A percentile compares a stretch with the other conserved stretches of the same genome.
Conservation (phyloP, 1,140 invertebrate species). For the Heliconius hermathena region DNA sequence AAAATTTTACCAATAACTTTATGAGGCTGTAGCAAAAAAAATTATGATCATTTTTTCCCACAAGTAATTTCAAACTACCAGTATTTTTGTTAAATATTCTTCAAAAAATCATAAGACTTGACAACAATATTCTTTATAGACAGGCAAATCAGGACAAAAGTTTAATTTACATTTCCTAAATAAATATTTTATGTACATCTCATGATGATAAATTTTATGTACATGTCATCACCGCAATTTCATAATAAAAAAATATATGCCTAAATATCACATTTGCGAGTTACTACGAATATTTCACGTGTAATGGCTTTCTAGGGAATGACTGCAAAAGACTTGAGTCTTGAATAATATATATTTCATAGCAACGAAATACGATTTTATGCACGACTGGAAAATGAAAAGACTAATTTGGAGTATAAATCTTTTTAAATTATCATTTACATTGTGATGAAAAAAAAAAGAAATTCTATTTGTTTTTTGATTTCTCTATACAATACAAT, state of each 20-base stretch:
- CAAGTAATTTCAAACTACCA: too few species aligned
- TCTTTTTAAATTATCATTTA: not conserved
- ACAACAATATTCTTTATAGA: not conserved
- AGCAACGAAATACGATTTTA: conserved; percentile 32
- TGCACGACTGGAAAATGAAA: conserved; percentile 15
- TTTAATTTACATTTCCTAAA: not conserved
- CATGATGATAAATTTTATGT: not conserved
- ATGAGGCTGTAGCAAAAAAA: too few species aligned
- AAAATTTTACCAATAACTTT: too few species aligned
- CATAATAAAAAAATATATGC: conserved; percentile 7
- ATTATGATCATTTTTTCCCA: too few species aligned
- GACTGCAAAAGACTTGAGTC: conserved; percentile 28
- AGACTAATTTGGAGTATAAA: not conserved
- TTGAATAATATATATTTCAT: conserved; percentile 28
- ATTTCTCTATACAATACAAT: too few species aligned
- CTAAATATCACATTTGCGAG: conserved; percentile 32
- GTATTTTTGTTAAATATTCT: too few species aligned
- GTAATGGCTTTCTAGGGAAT: conserved; percentile 33
- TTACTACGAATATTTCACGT: conserved; percentile 27
- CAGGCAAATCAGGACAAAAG: not conserved
- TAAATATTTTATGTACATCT: too few species aligned
- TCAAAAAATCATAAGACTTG: too few species aligned
- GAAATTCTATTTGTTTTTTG: too few species aligned
- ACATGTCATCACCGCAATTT: not conserved
- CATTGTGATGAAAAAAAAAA: too few species aligned